Conservation (phyloP, 2,888 invertebrate species). For the Trisateles emortualis region DNA sequence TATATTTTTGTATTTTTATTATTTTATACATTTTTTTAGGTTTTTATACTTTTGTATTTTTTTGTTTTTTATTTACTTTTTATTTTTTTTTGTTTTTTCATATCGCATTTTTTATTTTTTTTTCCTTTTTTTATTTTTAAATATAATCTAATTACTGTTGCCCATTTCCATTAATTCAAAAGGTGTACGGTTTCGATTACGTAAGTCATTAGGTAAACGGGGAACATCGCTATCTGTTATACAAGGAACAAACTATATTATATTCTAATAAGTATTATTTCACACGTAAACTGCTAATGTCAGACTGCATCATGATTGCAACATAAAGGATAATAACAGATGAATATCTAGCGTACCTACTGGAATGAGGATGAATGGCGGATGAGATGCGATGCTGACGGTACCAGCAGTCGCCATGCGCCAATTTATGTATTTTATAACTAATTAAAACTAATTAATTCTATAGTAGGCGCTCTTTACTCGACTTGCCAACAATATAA, state of each 20-base stretch:
- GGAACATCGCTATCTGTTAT: conserved; percentile 1
- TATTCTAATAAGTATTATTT: not conserved
- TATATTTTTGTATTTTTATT: not conserved
- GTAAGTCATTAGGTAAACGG: no score
- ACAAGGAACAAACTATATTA: not conserved
- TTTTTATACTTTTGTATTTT: not conserved
- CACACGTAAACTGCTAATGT: no score
- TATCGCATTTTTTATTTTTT: not conserved
- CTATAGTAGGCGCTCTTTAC: conserved; percentile 1
- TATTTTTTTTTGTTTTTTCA: not conserved
- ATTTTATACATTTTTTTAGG: not conserved
- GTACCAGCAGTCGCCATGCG: not conserved
- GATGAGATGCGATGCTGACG: not conserved
- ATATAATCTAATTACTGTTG: not conserved
- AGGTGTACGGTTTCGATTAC: no score
- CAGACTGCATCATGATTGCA: no score
- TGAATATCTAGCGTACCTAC: not conserved
- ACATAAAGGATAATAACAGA: no score
- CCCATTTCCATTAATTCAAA: no score
- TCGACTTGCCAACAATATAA: not conserved
- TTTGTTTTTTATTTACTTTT: not conserved
- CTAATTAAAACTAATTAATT: not conserved
- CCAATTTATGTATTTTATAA: not conserved
- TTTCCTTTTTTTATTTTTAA: not conserved
- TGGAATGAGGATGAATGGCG: not conserved